Base-by-base conservation (phyloP, 2,113 vertebrate genomes). In the Ptychochromis oligacanthus region DNA sequence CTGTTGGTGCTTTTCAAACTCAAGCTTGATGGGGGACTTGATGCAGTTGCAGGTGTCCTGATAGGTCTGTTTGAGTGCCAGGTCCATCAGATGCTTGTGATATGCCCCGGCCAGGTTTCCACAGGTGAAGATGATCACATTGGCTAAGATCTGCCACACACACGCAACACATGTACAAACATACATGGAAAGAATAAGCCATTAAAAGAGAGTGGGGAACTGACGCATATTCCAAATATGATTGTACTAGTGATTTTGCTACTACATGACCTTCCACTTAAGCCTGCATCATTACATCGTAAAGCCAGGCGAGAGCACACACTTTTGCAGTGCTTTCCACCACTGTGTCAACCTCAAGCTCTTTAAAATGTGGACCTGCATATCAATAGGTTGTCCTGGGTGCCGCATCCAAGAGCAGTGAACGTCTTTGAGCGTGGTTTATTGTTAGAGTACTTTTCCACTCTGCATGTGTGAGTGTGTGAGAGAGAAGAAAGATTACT, bases 1-100 rank as follows among this genome's bases (percentile, higher is more conserved):
- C 97, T 99, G 98, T 80, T 99, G 98, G 46, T 97, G 97, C 84
- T 99, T 99, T 92, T 99, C 98, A 92, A 99, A 99, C 82, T 99
- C 98, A 20, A 99, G 81, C 87, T 99, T 99, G 93, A 99, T 99
- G 7, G 98, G 97, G 2, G 98, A 99, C 89, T 99, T 99, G 94
- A 99, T 99, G 94, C 98, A 99, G 90, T 99, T 99, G 93, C 98
- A 99, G 0, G 97, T 99, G 94, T 99, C 98, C 75, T 98, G 98
- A 70, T 99, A 99, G 0, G 98, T 99, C 87, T 99, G 98, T 90
- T 97, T 97, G 46, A 99, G 95, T 0, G 98, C 98, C 4, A 99
- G 95, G 31, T 99, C 98, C 97, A 99, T 99, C 79, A 99, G 96
- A 59, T 99, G 98, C 40, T 99, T 99, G 90, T 99, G 98, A 91